phyloP scores from a whole-genome alignment of 2,113 vertebrate species.

The Orthochromis malagaraziensis region DNA sequence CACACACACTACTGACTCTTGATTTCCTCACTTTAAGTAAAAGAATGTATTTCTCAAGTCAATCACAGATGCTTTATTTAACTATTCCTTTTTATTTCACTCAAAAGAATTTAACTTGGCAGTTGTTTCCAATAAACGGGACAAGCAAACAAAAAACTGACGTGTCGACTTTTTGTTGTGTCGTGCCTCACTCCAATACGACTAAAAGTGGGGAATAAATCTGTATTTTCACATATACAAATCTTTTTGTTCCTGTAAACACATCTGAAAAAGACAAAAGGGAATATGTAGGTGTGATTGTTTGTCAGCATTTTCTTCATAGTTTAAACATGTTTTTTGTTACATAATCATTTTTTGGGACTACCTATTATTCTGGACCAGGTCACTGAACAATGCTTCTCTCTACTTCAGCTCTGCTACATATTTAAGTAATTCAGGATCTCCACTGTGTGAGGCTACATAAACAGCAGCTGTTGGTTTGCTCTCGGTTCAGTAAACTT shows the following conservation, averaged over 20 bases:
- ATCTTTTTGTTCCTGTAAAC: constrained; percentile 16
- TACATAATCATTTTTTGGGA: neutral
- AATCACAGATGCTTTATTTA: constrained; percentile 61
- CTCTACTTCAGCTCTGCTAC: constrained; percentile 33
- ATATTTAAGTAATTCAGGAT: constrained; percentile 5
- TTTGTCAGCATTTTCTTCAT: constrained; percentile 1
- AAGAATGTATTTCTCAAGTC: constrained; percentile 64
- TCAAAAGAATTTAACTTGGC: constrained; percentile 52
- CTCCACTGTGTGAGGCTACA: constrained; percentile 27
- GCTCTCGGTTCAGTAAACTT: neutral
- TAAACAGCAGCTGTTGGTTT: constrained; percentile 18
- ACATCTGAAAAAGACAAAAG: neutral
- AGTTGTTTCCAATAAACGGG: constrained; percentile 60
- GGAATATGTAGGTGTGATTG: neutral
- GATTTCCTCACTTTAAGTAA: neutral
- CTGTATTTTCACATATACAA: neutral
- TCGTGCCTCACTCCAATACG: constrained; percentile 28
- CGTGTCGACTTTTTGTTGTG: neutral
- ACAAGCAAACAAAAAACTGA: constrained; percentile 38
- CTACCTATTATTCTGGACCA: neutral
- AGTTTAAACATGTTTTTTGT: neutral
- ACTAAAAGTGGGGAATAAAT: neutral
- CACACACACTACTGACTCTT: neutral
- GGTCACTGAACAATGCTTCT: constrained; percentile 10
- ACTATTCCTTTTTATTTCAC: constrained; percentile 69